Evolutionary conservation across 2,888 invertebrate species (phyloP), one percentile per base, ranked within the genome.

Genomic region (Chloromyia formosa): DNA sequence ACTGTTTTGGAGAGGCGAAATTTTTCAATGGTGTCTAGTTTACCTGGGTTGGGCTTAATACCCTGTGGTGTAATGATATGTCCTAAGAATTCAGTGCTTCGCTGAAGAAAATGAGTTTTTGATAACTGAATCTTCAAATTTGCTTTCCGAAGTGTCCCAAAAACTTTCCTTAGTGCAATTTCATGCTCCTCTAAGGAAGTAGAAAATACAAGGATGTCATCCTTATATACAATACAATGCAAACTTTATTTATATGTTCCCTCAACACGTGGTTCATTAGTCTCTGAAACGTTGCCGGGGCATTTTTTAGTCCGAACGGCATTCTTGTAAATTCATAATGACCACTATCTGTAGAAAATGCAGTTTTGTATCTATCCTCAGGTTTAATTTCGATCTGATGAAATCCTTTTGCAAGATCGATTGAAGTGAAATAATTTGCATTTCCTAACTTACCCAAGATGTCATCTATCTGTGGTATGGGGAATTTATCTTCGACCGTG

Each of bases 371-470:
- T 10, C 49, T 68, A 12, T 68, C 68, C 12, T 68, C 27, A 7
- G 45, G 49, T 49, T 68, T 54, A 22, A 68, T 68, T 12, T 23
- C 16, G 18, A 68, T 20, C 16, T 68, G 68, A 1, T 68, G 68
- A 49, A 68, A 68, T n/a, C 4, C 49, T 22, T 68, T 62, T 40
- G 62, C 62, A n/a, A 62, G 18, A 12, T 62, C 42, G 18, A 62
- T n/a, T 14, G 42, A 40, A 9, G 62, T 62, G 40, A 62, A 62
- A 16, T 62, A 62, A 1, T 40, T 53, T 5, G 56, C 16, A 40
- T 40, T 66, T 54, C 74, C 74, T 35, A 80, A 58, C 60, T 78
- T 75, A 42, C 77, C 77, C 14, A 79, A 69, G 53, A 69, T 69
- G 14, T n/a, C n/a, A n/a, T 69, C 69, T 12, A 54, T 69, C 27